These are phyloP conservation scores for Meta bourneti DNA, from an alignment of 2,888 invertebrate genomes.

Conservation along the genomic window DNA sequence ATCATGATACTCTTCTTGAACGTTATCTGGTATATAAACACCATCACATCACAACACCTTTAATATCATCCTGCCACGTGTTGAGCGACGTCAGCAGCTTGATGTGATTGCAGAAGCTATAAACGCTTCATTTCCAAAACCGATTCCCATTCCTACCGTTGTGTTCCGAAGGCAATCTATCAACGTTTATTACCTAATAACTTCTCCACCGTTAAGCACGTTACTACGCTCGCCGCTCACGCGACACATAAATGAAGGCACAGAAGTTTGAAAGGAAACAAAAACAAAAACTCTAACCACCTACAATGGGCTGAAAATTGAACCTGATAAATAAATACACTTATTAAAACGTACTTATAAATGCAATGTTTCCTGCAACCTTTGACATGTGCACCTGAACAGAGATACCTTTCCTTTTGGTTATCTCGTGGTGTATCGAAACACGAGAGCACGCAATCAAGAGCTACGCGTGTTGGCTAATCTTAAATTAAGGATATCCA, in stretches of 20 bases:
- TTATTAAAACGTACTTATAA: slow-evolving; percentile 28
- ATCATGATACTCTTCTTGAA: no score
- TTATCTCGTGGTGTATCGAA: slow-evolving; percentile 54
- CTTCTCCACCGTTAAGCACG: slow-evolving; percentile 40
- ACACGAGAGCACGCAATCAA: slow-evolving; percentile 61
- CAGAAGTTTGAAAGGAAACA: slow-evolving; percentile 10
- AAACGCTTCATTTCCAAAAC: slow-evolving; percentile 45
- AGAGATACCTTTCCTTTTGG: slow-evolving; percentile 44
- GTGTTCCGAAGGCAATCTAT: slow-evolving; percentile 35
- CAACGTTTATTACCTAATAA: slow-evolving; percentile 60
- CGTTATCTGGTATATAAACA: no score
- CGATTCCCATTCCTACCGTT: slow-evolving; percentile 19
- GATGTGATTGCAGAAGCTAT: slow-evolving; percentile 9
- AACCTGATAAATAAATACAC: slow-evolving; percentile 13
- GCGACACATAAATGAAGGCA: slow-evolving; percentile 51
- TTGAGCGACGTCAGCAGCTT: neutral
- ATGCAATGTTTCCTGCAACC: slow-evolving; percentile 29
- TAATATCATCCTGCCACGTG: neutral
- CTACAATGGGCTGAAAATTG: neutral
- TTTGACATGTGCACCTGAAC: slow-evolving; percentile 28
- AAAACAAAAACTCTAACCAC: neutral
- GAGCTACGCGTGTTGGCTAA: slow-evolving; percentile 50
- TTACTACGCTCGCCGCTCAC: slow-evolving; percentile 22
- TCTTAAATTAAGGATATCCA: slow-evolving; percentile 64
- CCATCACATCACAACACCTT: neutral